These are phyloP conservation scores for Melinaea menophilus DNA, from an alignment of 2,888 invertebrate species.

Conservation along the genomic window DNA sequence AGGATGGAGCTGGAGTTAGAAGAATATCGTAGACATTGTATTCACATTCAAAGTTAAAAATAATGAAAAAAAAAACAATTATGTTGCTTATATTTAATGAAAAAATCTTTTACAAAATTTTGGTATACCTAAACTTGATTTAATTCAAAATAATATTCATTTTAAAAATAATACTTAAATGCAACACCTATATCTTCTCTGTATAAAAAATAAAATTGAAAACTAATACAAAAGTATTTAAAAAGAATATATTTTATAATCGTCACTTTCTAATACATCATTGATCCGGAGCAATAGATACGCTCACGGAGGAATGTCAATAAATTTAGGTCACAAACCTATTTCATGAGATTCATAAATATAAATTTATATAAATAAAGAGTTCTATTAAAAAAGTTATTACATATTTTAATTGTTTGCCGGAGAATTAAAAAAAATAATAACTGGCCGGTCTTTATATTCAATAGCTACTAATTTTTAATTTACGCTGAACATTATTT, in stretches of 20 bases:
- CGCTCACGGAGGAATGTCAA: slow-evolving; percentile 30
- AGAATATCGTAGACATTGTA: slow-evolving; percentile 2
- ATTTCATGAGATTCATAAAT: too few species aligned
- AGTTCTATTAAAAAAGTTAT: too few species aligned
- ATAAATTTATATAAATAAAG: too few species aligned
- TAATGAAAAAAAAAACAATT: slow-evolving; percentile 30
- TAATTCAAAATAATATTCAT: slow-evolving; percentile 47
- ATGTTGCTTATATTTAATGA: slow-evolving; percentile 63
- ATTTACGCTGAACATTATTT: too few species aligned
- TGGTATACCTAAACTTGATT: slow-evolving; percentile 57
- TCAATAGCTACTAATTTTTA: too few species aligned
- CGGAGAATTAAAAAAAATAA: too few species aligned
- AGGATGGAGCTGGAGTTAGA: too few species aligned
- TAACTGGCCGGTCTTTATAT: too few species aligned
- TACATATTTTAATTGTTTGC: too few species aligned
- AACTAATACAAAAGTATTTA: slow-evolving; percentile 33
- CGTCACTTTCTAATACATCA: slow-evolving; percentile 33
- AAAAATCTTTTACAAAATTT: slow-evolving; percentile 73
- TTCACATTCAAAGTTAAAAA: slow-evolving; percentile 12
- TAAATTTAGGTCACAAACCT: background rate
- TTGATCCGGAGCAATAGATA: background rate
- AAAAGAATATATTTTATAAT: slow-evolving; percentile 30
- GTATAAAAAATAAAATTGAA: slow-evolving; percentile 36
- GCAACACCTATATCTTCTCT: slow-evolving; percentile 49
- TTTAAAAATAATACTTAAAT: slow-evolving; percentile 55